A percentile compares a stretch with the other conserved stretches of the same genome.
Evolutionary conservation across 2,888 invertebrate genomes (phyloP).

Genomic region (Campoplex capitator): DNA sequence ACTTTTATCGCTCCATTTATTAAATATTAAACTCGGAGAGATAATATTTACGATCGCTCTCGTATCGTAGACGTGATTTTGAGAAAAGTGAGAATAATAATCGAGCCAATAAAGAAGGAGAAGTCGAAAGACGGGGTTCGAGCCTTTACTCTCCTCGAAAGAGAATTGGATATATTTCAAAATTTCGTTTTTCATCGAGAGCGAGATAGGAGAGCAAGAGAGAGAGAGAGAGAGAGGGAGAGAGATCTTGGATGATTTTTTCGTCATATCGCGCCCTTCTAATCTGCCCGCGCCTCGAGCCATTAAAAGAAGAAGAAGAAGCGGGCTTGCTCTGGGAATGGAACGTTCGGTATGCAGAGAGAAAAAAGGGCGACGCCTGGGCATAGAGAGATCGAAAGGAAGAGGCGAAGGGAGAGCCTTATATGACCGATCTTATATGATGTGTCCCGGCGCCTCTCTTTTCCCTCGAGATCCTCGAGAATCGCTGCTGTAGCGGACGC

Average conservation of each 20-base stretch:
- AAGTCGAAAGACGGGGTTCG: slow-evolving; percentile 9
- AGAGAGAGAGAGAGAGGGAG: neutral
- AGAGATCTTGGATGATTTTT: slow-evolving; percentile 43
- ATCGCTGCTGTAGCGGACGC: slow-evolving; percentile 7
- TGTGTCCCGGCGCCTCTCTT: slow-evolving; percentile 56
- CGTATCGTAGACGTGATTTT: neutral
- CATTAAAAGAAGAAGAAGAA: slow-evolving; percentile 48
- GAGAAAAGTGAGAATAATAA: slow-evolving; percentile 6
- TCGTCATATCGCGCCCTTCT: slow-evolving; percentile 50
- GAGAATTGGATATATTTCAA: slow-evolving; percentile 22
- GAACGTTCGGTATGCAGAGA: slow-evolving; percentile 55
- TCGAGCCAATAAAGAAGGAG: slow-evolving; percentile 36
- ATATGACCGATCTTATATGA: slow-evolving; percentile 42
- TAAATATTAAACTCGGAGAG: neutral
- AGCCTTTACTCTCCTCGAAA: too few relatives aligned
- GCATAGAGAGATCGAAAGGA: slow-evolving; percentile 9
- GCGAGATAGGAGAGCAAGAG: neutral
- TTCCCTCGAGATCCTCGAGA: neutral
- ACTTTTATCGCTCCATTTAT: neutral
- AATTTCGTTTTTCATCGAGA: slow-evolving; percentile 31
- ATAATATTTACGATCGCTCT: slow-evolving; percentile 1
- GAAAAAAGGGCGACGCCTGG: slow-evolving; percentile 34
- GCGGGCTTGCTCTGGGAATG: slow-evolving; percentile 49
- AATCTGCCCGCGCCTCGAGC: slow-evolving; percentile 41
- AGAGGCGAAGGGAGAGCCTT: slow-evolving; percentile 25